phyloP scores from a whole-genome alignment of 2,113 vertebrate genomes.

The Dunckerocampus dactyliophorus region DNA sequence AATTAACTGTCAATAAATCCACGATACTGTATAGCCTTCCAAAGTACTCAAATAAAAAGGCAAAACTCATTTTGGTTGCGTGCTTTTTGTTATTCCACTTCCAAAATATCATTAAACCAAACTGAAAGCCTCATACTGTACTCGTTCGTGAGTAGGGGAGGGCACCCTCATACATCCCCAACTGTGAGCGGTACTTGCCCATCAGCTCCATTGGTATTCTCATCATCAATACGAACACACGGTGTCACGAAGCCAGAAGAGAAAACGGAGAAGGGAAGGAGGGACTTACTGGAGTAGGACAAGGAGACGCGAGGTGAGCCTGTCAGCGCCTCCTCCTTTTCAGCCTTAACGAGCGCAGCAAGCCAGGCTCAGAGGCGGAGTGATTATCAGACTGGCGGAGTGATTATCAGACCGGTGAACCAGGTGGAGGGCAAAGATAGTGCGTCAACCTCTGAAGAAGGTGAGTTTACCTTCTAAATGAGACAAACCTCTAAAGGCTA shows the following conservation, averaged over 20 bases:
- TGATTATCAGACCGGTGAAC: not conserved
- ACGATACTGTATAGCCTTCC: too few species aligned
- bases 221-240: constrained; percentile 13
- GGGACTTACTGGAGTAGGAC: constrained; percentile 1
- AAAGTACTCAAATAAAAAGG: too few species aligned
- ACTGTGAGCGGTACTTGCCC: not conserved
- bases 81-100: too few species aligned
- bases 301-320: not conserved
- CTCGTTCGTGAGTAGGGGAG: not conserved
- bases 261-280: not conserved
- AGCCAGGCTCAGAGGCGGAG: too few species aligned
- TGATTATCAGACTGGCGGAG: too few species aligned
- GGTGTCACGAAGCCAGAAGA: constrained; percentile 34
- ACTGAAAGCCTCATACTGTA: not conserved
- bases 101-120: not conserved
- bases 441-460: not conserved
- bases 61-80: too few species aligned
- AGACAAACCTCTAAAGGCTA: not conserved
- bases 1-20: too few species aligned
- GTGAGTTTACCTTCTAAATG: not conserved
- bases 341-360: not conserved
- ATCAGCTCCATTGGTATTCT: constrained; percentile 33
- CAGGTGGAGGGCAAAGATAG: not conserved
- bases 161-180: not conserved
- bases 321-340: not conserved